phyloP scores from a whole-genome alignment of 2,797 vertebrate genomes.

The Cyprinella venusta region DNA sequence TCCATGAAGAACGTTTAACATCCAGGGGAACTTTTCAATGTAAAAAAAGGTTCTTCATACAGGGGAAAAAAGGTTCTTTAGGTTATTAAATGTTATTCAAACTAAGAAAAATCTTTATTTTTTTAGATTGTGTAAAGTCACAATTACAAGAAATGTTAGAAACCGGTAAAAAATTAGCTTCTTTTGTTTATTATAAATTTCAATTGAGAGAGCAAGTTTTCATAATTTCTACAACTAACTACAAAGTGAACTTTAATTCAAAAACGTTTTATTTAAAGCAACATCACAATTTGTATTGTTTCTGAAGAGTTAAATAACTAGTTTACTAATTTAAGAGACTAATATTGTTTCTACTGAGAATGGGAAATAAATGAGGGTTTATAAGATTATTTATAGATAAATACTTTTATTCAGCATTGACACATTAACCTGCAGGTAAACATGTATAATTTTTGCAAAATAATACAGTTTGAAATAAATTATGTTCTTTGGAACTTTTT shows the following conservation, averaged over 20 bases:
- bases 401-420: background rate
- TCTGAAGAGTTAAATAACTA: background rate
- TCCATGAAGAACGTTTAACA: background rate
- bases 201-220: background rate
- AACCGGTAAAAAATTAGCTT: background rate
- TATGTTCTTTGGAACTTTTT: too few species aligned
- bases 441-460: background rate
- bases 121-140: background rate
- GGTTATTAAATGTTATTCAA: background rate
- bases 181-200: background rate
- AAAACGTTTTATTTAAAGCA: background rate
- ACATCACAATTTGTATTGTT: background rate
- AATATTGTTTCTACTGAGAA: background rate
- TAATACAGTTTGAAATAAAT: background rate
- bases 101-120: background rate
- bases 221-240: background rate
- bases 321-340: background rate
- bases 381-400: background rate
- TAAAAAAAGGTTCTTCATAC: background rate
- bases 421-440: background rate
- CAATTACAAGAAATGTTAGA: background rate
- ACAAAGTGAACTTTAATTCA: background rate
- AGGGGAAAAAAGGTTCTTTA: background rate
- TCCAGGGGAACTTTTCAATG: background rate
- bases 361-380: background rate